phyloP scores from a whole-genome alignment of 2,797 vertebrate genomes.

The Bufotes viridis region DNA sequence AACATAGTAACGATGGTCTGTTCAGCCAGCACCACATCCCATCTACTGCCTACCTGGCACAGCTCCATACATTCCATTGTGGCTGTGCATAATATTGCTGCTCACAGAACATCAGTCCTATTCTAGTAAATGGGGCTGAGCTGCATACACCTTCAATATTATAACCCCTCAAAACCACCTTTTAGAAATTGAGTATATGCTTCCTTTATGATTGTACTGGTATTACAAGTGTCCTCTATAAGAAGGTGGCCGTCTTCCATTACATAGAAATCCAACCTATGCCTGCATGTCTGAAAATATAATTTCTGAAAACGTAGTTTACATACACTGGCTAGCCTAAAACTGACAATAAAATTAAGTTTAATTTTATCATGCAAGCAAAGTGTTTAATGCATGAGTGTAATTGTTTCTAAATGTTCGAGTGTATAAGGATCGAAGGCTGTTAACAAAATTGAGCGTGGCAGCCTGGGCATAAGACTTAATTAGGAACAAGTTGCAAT shows the following conservation, averaged over 20 bases:
- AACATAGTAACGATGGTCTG: too few species aligned
- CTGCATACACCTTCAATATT: neutral
- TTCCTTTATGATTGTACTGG: neutral
- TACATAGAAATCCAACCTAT: neutral
- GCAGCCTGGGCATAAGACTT: constrained; percentile 57
- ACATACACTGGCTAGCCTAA: constrained; percentile 38
- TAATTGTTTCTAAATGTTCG: constrained; percentile 61
- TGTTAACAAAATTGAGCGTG: constrained; percentile 56
- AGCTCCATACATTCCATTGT: too few species aligned
- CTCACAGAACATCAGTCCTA: too few species aligned
- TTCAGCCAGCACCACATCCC: too few species aligned
- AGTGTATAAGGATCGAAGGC: constrained; percentile 55
- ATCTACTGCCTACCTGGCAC: too few species aligned
- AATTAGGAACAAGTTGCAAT: constrained; percentile 60
- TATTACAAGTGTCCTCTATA: neutral
- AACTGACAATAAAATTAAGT: constrained; percentile 48
- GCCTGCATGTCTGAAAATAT: constrained; percentile 21
- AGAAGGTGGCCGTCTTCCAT: neutral
- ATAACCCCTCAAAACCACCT: neutral
- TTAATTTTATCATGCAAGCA: constrained; percentile 52
- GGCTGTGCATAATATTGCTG: too few species aligned
- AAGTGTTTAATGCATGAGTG: constrained; percentile 51
- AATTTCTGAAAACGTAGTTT: constrained; percentile 45
- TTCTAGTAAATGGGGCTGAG: neutral
- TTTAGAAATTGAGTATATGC: neutral